Percentiles rank a stretch among this genome's conserved stretches.
Evolutionary conservation across 2,888 invertebrate genomes (phyloP).

Genomic region (Drosophila kambysellisi): DNA sequence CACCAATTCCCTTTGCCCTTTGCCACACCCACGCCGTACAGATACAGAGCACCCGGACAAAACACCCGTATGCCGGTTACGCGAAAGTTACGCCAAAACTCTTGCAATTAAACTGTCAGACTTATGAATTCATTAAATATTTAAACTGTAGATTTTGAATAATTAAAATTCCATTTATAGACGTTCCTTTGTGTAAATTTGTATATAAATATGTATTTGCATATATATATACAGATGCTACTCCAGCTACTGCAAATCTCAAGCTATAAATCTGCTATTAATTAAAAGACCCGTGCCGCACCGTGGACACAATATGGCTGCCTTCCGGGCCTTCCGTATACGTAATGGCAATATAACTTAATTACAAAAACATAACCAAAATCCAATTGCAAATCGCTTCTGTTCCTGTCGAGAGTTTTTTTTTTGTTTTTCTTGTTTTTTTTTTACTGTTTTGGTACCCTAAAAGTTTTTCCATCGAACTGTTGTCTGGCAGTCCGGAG

Average conservation of each 20-base stretch:
- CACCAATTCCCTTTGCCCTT: slow-evolving; percentile 9
- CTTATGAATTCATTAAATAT: slow-evolving; percentile 82
- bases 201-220: background rate
- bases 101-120: slow-evolving; percentile 80
- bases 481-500: slow-evolving; percentile 32
- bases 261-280: slow-evolving; percentile 79
- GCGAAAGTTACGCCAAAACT: slow-evolving; percentile 71
- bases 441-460: background rate
- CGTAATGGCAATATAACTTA: slow-evolving; percentile 75
- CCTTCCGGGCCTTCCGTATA: slow-evolving; percentile 51
- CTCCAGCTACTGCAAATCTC: slow-evolving; percentile 43
- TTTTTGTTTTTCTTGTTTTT: background rate
- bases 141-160: slow-evolving; percentile 80
- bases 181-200: slow-evolving; percentile 1
- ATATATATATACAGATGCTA: slow-evolving; percentile 8
- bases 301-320: background rate
- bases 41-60: background rate
- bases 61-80: background rate
- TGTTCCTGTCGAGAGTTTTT: slow-evolving; percentile 37
- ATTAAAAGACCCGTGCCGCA: slow-evolving; percentile 59
- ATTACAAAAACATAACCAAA: slow-evolving; percentile 78
- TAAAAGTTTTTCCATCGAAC: slow-evolving; percentile 49
- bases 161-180: slow-evolving; percentile 79
- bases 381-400: slow-evolving; percentile 64
- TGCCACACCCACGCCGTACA: slow-evolving; percentile 6